These are phyloP conservation scores for Drosophila novamexicana DNA, from an alignment of 1,140 invertebrate species.

Conservation along the genomic window DNA sequence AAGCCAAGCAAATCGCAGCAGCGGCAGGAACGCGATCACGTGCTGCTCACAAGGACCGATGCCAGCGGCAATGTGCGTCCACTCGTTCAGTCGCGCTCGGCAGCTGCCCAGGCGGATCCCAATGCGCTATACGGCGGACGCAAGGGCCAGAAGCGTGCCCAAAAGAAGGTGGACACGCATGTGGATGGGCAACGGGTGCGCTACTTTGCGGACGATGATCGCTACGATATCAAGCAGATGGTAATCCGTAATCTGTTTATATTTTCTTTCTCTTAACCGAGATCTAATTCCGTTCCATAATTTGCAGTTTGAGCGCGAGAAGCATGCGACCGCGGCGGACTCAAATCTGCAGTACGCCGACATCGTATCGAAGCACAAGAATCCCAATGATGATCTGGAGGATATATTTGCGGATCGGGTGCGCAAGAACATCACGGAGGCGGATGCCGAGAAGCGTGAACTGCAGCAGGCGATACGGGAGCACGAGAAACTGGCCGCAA, in stretches of 20 bases:
- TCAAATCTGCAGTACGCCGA: constrained; percentile 92
- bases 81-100: constrained; percentile 64
- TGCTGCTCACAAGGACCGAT: constrained; percentile 90
- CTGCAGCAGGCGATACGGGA: constrained; percentile 90
- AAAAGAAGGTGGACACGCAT: constrained; percentile 90
- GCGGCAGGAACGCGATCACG: constrained; percentile 73
- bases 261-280: background rate
- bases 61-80: constrained; percentile 88
- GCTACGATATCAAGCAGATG: constrained; percentile 94
- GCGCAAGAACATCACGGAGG: constrained; percentile 87
- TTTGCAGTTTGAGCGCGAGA: constrained; percentile 94
- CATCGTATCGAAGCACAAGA: constrained; percentile 88
- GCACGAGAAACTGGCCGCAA: constrained; percentile 85
- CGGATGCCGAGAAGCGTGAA: constrained; percentile 87
- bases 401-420: constrained; percentile 91
- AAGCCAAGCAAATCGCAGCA: background rate
- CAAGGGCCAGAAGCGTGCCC: constrained; percentile 85
- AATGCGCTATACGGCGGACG: constrained; percentile 69
- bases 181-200: constrained; percentile 89
- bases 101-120: constrained; percentile 36
- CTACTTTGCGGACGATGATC: constrained; percentile 97
- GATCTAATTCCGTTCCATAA: background rate
- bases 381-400: constrained; percentile 92
- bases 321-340: constrained; percentile 91
- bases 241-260: constrained; percentile 84